These are phyloP conservation scores for Tragelaphus buxtoni DNA, from an alignment of 2,113 vertebrate genomes.

Conservation along the genomic window DNA sequence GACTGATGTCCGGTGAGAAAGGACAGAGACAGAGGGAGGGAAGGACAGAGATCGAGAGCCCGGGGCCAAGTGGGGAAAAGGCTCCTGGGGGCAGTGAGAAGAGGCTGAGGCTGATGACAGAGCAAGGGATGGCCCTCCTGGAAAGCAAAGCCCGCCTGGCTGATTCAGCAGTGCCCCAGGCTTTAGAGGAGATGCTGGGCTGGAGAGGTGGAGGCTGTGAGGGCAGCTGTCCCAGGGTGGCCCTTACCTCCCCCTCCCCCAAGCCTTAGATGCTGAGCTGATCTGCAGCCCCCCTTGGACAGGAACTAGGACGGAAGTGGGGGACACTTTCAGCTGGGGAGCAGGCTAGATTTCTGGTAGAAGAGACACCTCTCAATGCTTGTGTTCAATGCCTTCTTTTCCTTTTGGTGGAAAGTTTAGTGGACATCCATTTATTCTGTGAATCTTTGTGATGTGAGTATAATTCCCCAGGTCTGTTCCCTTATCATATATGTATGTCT, in stretches of 20 bases:
- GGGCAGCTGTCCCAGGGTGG: accelerated
- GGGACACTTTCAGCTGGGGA: neutral
- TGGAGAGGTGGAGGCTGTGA: neutral
- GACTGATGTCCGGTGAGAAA: neutral
- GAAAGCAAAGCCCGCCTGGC: too few species aligned
- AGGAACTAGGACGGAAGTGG: neutral
- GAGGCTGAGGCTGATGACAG: neutral
- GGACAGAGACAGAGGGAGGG: too few species aligned
- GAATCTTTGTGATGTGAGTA: neutral
- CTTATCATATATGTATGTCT: neutral
- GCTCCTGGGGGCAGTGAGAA: neutral
- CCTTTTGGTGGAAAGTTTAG: neutral
- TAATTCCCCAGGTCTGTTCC: neutral
- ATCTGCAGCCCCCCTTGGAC: conserved; percentile 23
- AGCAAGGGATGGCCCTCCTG: accelerated
- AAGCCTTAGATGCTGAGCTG: neutral
- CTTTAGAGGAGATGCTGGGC: neutral
- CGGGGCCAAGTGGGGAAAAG: too few species aligned
- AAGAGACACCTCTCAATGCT: neutral
- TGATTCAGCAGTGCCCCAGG: neutral
- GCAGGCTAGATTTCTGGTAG: neutral
- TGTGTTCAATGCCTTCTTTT: neutral
- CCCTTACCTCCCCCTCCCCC: neutral
- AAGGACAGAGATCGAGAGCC: neutral
- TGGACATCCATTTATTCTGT: neutral